A percentile compares a stretch with the other conserved stretches of the same genome.
Conservation (phyloP, 2,888 invertebrate species). For the Uloborus plumipes region DNA sequence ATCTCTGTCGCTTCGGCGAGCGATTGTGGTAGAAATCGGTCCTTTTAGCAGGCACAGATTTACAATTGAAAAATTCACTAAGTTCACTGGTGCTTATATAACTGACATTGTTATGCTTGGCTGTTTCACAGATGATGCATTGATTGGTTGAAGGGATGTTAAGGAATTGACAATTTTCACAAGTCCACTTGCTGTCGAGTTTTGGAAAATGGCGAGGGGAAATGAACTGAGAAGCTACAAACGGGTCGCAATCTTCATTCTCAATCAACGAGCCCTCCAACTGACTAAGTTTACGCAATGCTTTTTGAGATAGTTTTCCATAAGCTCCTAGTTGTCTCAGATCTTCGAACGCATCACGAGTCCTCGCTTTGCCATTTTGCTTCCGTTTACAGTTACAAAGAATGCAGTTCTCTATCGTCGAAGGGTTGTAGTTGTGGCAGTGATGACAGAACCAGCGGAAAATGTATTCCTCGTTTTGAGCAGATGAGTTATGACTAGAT, state of each 20-base stretch:
- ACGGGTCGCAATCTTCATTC: constrained; percentile 48
- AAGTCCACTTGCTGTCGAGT: constrained; percentile 70
- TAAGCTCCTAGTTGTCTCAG: constrained; percentile 52
- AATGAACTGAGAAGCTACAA: constrained; percentile 48
- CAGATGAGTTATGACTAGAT: constrained; percentile 51
- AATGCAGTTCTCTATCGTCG: constrained; percentile 49
- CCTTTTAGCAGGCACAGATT: constrained; percentile 57
- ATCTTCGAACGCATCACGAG: constrained; percentile 52
- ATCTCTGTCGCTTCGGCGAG: constrained; percentile 74
- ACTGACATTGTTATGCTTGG: constrained; percentile 56
- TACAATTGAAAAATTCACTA: constrained; percentile 44
- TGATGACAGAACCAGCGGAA: constrained; percentile 63
- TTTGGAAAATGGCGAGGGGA: constrained; percentile 64
- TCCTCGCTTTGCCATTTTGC: constrained; percentile 21
- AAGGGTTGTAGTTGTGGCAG: constrained; percentile 59
- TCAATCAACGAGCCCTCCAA: constrained; percentile 37
- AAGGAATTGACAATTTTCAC: constrained; percentile 69
- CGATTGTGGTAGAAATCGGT: constrained; percentile 65
- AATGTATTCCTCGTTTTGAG: constrained; percentile 31
- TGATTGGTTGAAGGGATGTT: constrained; percentile 68
- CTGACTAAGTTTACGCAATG: constrained; percentile 35
- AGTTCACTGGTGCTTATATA: constrained; percentile 42
- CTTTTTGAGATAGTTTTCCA: constrained; percentile 46
- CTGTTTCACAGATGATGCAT: constrained; percentile 67
- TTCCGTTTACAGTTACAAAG: constrained; percentile 46